Conservation (phyloP, 2,113 vertebrate species). For the Silurus asotus region DNA sequence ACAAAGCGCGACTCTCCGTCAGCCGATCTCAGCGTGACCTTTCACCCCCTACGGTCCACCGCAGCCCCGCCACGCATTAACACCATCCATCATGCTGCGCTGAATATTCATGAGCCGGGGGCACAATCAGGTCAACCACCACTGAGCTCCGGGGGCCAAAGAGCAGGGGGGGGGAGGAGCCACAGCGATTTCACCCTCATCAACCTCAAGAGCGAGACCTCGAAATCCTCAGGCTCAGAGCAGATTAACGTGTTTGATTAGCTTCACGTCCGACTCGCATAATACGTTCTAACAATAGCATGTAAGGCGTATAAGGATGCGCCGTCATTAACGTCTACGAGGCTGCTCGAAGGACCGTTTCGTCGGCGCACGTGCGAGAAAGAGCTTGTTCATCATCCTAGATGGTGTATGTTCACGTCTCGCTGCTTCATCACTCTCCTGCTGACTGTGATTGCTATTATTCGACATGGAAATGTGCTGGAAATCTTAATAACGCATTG, state of each 20-base stretch:
- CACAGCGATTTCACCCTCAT: conserved; percentile 63
- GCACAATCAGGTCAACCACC: conserved; percentile 46
- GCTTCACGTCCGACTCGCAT: background rate
- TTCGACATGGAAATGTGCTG: conserved; percentile 1
- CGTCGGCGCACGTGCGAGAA: background rate
- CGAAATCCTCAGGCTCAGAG: conserved; percentile 60
- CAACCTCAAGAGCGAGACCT: conserved; percentile 62
- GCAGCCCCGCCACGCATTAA: conserved; percentile 47
- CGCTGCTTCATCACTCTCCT: conserved; percentile 58
- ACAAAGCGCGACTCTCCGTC: conserved; percentile 39
- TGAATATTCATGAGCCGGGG: conserved; percentile 55
- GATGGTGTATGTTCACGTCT: conserved; percentile 60
- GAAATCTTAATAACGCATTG: conserved; percentile 65
- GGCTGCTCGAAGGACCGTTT: conserved; percentile 11
- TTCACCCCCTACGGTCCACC: conserved; percentile 35
- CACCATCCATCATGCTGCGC: conserved; percentile 45
- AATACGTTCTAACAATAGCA: too few species aligned
- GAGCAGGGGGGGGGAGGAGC: background rate
- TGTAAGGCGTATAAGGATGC: background rate
- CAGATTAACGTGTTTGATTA: conserved; percentile 67
- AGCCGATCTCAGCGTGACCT: conserved; percentile 39
- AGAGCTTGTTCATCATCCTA: conserved; percentile 14
- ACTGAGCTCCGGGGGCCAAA: conserved; percentile 48
- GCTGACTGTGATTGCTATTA: conserved; percentile 60
- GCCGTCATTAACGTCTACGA: background rate